A percentile compares a stretch with the other conserved stretches of the same genome.
Conservation (phyloP, 2,797 vertebrate species). For the Anguilla anguilla region DNA sequence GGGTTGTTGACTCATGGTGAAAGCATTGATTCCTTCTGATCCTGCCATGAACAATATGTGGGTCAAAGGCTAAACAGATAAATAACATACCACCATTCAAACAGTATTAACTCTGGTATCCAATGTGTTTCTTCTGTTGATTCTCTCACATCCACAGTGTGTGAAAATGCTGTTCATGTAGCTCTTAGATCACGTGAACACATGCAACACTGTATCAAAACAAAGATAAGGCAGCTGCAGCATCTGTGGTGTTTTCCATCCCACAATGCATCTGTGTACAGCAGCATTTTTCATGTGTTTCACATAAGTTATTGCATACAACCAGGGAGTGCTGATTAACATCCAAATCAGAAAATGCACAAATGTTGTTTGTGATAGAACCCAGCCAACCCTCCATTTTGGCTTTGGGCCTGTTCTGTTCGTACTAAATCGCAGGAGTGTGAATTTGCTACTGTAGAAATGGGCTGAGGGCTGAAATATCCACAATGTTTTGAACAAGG, state of each 20-base stretch:
- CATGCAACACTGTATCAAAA: background rate
- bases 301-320: background rate
- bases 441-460: background rate
- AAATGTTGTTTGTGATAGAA: no score
- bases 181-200: background rate
- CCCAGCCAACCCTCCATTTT: no score
- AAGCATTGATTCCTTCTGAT: background rate
- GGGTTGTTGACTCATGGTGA: background rate
- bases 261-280: background rate
- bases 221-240: background rate
- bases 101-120: background rate
- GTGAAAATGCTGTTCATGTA: background rate
- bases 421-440: no score
- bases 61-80: background rate
- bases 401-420: no score
- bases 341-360: no score
- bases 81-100: background rate
- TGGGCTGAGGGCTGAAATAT: no score
- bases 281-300: no score
- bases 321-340: background rate
- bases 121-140: background rate
- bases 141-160: background rate
- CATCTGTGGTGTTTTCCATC: background rate
- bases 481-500: background rate
- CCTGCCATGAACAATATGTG: background rate